Base-by-base conservation (phyloP, 2,797 vertebrate genomes). In the Meda fulgida region DNA sequence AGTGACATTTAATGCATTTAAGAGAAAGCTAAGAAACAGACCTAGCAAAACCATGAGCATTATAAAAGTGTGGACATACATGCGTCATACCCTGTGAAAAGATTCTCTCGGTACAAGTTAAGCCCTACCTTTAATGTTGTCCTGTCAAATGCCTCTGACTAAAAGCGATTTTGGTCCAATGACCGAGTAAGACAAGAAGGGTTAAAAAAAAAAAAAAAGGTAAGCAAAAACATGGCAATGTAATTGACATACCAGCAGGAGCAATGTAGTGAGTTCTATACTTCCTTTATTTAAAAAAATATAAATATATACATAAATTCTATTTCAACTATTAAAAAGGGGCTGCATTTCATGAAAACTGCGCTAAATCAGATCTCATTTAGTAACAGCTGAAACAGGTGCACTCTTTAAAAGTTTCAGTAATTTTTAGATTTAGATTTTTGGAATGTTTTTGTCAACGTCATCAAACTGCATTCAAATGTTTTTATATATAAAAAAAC, bases 301-400 rank as follows among this genome's bases (percentile, higher is more conserved):
- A 96, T 94, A 96, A 95, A 95, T 95, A 96, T 95, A 95, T 95
- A 96, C 95, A 96, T 96, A 96, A 96, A 95, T 96, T 96, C 94
- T 96, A 95, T 95, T 96, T 96, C 94, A 95, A 94, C 95, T 96
- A 96, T 95, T 95, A 96, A 96, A 96, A 96, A 95, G 94, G 95
- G 94, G 94, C 94, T 95, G 94, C 94, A 96, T 95, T 95, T 95
- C 93, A 94, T 94, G 94, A 95, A 94, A 95, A 95, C 94, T 93
- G 94, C 94, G 94, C 95, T 95, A 95, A 95, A 95, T 94, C 94
- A 94, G 94, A 94, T 92, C 93, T 94, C 94, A 94, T 93, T 96
- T 93, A 94, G 94, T 93, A 94, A 95, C 92, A 94, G 94, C 93
- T 94, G 92, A 95, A 95, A 95, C 94, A 96, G 95, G 94, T 93